Conservation (phyloP, 2,888 invertebrate genomes). For the Morpho helenor region DNA sequence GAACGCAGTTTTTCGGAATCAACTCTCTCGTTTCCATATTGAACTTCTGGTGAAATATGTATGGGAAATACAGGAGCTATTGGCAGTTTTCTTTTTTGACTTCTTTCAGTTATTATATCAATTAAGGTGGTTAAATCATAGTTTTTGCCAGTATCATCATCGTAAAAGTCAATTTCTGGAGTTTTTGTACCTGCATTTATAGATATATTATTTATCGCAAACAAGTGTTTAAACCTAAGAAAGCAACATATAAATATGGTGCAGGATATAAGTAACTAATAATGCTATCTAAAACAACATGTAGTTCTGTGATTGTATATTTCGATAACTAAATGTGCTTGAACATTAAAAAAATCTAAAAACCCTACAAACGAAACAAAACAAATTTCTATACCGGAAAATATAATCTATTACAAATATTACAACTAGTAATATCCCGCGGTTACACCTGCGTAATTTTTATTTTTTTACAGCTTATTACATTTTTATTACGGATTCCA, state of each 20-base stretch:
- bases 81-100: conserved; percentile 44
- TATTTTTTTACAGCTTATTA: too few relatives aligned
- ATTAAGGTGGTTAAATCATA: conserved; percentile 40
- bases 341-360: neutral
- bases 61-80: conserved; percentile 63
- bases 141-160: conserved; percentile 47
- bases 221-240: neutral
- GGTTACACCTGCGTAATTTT: too few relatives aligned
- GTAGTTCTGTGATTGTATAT: neutral
- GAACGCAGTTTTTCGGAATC: conserved; percentile 55
- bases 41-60: conserved; percentile 70
- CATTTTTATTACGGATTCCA: too few relatives aligned
- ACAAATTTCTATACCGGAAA: too few relatives aligned
- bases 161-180: conserved; percentile 72
- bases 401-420: too few relatives aligned
- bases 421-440: too few relatives aligned
- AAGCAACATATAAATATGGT: neutral
- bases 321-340: neutral
- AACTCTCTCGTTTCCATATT: conserved; percentile 72
- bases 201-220: conserved; percentile 15
- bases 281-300: neutral
- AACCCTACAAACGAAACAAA: neutral
- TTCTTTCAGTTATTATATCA: conserved; percentile 39
- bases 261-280: neutral
- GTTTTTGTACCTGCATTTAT: conserved; percentile 63